A percentile compares a stretch with the other conserved stretches of the same genome.
phyloP scores from a whole-genome alignment of 2,888 invertebrate species.

The Cabera pusaria region DNA sequence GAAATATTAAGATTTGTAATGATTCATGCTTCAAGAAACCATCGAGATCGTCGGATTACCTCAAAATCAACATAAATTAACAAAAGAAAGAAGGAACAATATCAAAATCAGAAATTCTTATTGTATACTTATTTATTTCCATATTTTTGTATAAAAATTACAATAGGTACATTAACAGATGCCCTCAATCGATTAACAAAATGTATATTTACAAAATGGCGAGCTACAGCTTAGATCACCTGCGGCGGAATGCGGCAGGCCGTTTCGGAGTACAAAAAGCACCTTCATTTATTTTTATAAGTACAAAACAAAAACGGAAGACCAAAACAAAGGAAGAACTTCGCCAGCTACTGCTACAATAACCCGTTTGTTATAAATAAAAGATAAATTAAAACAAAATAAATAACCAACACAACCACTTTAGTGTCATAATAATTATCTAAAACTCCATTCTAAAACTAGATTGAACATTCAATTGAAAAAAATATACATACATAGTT shows the following conservation, averaged over 20 bases:
- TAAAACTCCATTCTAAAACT: constrained; percentile 60
- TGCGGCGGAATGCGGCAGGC: constrained; percentile 42
- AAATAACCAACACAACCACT: constrained; percentile 81
- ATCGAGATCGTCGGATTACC: no score
- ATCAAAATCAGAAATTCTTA: constrained; percentile 26
- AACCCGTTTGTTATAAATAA: constrained; percentile 78
- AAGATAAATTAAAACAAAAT: constrained; percentile 75
- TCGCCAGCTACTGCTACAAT: constrained; percentile 57
- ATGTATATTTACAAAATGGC: constrained; percentile 70
- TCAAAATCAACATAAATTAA: no score
- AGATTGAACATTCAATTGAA: constrained; percentile 54
- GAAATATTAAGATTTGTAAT: no score
- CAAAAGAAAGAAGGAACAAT: constrained; percentile 2
- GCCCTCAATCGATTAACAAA: constrained; percentile 59
- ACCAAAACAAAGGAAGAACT: constrained; percentile 63
- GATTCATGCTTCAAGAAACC: no score
- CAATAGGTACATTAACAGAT: constrained; percentile 73
- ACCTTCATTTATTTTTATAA: constrained; percentile 67
- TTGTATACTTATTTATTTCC: constrained; percentile 69
- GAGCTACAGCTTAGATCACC: constrained; percentile 57
- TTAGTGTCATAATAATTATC: constrained; percentile 54
- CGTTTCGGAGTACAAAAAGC: constrained; percentile 56
- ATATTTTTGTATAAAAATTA: constrained; percentile 80
- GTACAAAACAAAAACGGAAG: constrained; percentile 76
- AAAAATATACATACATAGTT: constrained; percentile 43